Evolutionary conservation across 2,888 invertebrate genomes (phyloP), one percentile per base, ranked within the genome.

Genomic region (Brachyptera risi): DNA sequence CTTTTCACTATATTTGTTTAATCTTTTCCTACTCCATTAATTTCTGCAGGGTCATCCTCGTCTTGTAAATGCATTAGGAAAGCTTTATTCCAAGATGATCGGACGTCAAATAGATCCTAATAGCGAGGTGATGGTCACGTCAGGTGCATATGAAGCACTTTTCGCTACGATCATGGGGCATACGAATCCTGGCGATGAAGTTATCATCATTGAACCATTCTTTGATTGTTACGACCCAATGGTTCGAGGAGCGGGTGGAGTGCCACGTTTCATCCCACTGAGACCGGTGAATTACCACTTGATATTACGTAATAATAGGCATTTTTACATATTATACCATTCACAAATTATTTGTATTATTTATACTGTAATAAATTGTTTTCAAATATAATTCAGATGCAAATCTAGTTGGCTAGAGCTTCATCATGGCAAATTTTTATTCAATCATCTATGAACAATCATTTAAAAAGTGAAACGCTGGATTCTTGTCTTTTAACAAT

Each of bases 151-250:
- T 72, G 95, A 96, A 73, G 92, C 96, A 0, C 78, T 99, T 0
- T 98, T 88, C 76, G 86, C 88, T 51, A 78, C 91, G 9, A 87
- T 97, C 64, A 82, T 90, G 73, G 92, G 96, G 4, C 90, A 95
- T 71, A 85, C 97, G 7, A 90, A 91, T 68, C 82, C 82, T 1
- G 95, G 88, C 0, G 91, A 91, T 73, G 92, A 96, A 79, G 96
- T 94, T 60, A 95, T 98, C 63, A 92, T 99, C 23, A 95, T 99
- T 66, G 99, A 99, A 74, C 99, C 99, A 0, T 98, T 88, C 77
- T 99, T 96, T 73, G 99, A 99, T 76, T 98, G 97, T 72, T 99
- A 99, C 71, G 92, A 90, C 67, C 95, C 96, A 1, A 96, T 98
- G 91, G 90, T 96, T 13, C 83, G 80, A 67, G 84, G 86, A 68